A percentile compares a stretch with the other conserved stretches of the same genome.
These are phyloP conservation scores for Platycnemis pennipes DNA, from an alignment of 2,888 invertebrate species.

Conservation along the genomic window DNA sequence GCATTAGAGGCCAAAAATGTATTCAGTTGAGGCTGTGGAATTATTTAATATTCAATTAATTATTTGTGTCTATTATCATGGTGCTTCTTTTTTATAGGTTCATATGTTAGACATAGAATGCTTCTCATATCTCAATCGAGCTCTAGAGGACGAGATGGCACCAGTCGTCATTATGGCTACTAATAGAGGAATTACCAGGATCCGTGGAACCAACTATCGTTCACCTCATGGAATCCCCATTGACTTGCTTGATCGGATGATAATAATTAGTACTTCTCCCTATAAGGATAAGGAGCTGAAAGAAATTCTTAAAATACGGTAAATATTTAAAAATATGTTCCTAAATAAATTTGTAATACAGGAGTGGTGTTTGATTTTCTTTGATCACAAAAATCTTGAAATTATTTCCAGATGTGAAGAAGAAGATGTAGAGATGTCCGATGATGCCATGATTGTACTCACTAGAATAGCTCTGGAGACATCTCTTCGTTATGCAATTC, in stretches of 20 bases:
- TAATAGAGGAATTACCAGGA: conserved; percentile 96
- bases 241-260: conserved; percentile 96
- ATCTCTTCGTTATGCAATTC: conserved; percentile 97
- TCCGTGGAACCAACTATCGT: conserved; percentile 95
- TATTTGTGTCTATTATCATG: neutral
- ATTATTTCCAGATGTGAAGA: conserved; percentile 90
- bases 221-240: conserved; percentile 99
- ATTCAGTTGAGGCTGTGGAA: too few relatives aligned
- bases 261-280: conserved; percentile 94
- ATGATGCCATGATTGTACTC: conserved; percentile 93
- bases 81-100: conserved; percentile 80
- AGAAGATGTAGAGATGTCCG: conserved; percentile 97
- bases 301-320: conserved; percentile 94
- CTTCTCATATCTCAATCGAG: conserved; percentile 98
- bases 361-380: neutral
- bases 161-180: conserved; percentile 99
- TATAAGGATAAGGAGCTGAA: conserved; percentile 94
- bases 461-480: conserved; percentile 96
- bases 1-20: too few relatives aligned
- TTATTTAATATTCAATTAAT: too few relatives aligned
- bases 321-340: neutral
- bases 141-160: conserved; percentile 97
- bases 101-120: conserved; percentile 99
- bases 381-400: neutral
- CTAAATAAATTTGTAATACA: neutral